These are phyloP conservation scores for Rutpela maculata DNA, from an alignment of 2,888 invertebrate species.

Conservation along the genomic window DNA sequence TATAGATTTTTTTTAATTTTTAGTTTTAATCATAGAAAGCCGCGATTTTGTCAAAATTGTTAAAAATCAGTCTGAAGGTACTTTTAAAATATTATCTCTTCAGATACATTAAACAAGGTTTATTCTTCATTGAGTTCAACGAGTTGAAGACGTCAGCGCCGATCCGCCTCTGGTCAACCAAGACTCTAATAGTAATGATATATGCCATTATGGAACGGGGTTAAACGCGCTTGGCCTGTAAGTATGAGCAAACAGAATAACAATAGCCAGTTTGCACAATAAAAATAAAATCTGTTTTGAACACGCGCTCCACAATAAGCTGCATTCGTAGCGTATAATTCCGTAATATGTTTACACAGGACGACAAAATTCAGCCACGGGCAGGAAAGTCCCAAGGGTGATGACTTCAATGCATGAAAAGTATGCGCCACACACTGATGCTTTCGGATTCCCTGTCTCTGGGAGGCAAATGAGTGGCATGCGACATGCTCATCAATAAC, in stretches of 20 bases:
- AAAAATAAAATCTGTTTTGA: conserved; percentile 34
- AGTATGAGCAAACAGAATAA: conserved; percentile 13
- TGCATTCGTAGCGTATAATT: conserved; percentile 20
- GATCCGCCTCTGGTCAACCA: neutral
- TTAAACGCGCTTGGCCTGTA: neutral
- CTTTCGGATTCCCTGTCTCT: conserved; percentile 8
- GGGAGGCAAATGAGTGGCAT: neutral
- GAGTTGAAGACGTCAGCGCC: too few relatives aligned
- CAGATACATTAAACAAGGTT: too few relatives aligned
- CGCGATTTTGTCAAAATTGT: too few relatives aligned
- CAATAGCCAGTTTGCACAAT: neutral
- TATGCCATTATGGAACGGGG: neutral
- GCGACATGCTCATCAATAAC: conserved; percentile 23
- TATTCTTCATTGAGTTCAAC: too few relatives aligned
- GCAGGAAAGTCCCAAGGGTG: conserved; percentile 28
- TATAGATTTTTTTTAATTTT: too few relatives aligned
- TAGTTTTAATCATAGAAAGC: too few relatives aligned
- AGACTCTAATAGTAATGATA: neutral
- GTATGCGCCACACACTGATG: conserved; percentile 17
- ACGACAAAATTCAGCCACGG: conserved; percentile 29
- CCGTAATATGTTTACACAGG: conserved; percentile 34
- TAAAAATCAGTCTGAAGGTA: too few relatives aligned
- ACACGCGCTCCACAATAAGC: conserved; percentile 26
- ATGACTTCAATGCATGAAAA: conserved; percentile 34
- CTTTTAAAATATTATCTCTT: too few relatives aligned